Conservation (phyloP, 2,797 vertebrate species). For the Parauchenoglanis ngamensis region DNA sequence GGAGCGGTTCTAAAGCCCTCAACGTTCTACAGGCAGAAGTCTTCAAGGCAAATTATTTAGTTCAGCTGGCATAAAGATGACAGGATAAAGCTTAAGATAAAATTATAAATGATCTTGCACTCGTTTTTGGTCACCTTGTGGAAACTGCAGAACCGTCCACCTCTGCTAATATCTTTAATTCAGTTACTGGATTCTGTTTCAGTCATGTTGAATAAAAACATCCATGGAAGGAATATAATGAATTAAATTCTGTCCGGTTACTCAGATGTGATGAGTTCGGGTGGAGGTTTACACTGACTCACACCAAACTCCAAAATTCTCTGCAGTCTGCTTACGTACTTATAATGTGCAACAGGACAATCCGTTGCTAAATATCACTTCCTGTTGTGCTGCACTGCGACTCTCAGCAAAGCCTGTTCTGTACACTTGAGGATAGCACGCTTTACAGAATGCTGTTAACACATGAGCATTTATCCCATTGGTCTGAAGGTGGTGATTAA, state of each 20-base stretch:
- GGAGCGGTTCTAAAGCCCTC: background rate
- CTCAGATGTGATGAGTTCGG: background rate
- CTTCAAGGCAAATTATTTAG: background rate
- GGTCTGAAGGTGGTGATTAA: background rate
- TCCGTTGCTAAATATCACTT: slow-evolving; percentile 15
- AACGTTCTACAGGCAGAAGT: background rate
- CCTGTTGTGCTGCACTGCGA: slow-evolving; percentile 6
- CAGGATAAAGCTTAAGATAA: background rate
- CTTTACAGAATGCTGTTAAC: background rate
- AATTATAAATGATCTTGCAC: background rate
- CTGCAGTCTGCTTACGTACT: background rate
- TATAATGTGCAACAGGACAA: slow-evolving; percentile 6
- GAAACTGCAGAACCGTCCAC: background rate
- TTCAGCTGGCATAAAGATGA: background rate
- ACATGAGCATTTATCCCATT: background rate
- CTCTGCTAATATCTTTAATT: background rate
- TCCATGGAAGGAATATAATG: background rate
- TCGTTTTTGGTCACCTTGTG: background rate
- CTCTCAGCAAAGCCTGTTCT: background rate
- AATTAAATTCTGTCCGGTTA: background rate
- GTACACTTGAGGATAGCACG: background rate
- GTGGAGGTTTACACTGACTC: background rate
- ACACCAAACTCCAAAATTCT: background rate
- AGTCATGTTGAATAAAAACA: background rate
- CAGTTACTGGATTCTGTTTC: background rate